A percentile compares a stretch with the other conserved stretches of the same genome.
These are phyloP conservation scores for Holotrichia oblita DNA, from an alignment of 1,140 invertebrate genomes.

Conservation along the genomic window DNA sequence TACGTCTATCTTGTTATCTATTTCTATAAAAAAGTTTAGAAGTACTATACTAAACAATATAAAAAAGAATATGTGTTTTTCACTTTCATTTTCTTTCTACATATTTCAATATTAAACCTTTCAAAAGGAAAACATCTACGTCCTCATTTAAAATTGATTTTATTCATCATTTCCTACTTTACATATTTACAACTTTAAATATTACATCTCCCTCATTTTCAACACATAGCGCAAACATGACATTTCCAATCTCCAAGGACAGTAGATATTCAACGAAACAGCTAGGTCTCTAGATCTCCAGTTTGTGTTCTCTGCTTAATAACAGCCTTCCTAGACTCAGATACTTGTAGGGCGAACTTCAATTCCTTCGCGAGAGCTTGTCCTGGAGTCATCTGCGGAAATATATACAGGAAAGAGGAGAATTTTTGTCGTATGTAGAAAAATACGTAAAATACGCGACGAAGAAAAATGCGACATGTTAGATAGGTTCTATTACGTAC, in stretches of 20 bases:
- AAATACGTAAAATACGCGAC: background rate
- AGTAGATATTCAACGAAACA: background rate
- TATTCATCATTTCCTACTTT: background rate
- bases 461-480: background rate
- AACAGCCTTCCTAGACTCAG: conserved; percentile 70
- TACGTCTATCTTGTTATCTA: no score
- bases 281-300: background rate
- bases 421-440: background rate
- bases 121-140: no score
- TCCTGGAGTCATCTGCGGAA: conserved; percentile 67
- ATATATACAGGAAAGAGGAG: background rate
- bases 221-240: background rate
- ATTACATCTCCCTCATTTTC: background rate
- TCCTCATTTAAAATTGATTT: no score
- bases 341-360: conserved; percentile 71
- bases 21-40: no score
- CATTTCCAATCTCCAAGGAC: background rate
- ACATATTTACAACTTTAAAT: background rate
- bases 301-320: background rate
- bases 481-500: conserved; percentile 59
- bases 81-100: no score
- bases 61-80: no score
- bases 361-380: conserved; percentile 71
- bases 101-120: no score
- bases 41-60: no score